Base-by-base conservation (phyloP, 2,113 vertebrate genomes). In the Setophaga petechia region DNA sequence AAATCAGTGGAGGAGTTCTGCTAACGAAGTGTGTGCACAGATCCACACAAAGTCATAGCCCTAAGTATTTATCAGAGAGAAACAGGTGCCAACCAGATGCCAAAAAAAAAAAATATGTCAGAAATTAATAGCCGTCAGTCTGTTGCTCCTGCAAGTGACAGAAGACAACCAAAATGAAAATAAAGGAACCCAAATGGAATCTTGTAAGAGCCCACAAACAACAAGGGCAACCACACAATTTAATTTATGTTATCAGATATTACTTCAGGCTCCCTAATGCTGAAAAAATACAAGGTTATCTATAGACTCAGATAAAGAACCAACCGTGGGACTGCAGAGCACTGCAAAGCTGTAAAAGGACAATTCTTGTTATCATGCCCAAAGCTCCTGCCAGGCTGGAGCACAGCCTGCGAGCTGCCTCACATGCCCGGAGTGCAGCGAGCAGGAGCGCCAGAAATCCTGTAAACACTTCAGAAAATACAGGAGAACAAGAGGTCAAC, bases 391-490 rank as follows among this genome's bases (percentile, higher is more conserved):
- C 41, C 72, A 73, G 41, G 58, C 78, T 69, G 78, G 49, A 89
- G 67, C 39, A 84, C 10, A 68, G 21, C 11, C 51, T 52, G 27
- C 15, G 51, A 1, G 39, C 91, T 84, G 80, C 80, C 17, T 90
- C 82, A 46, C 7, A 2, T 43, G 59, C 79, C 79, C 28, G 57
- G 28, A 2, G 2, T 37, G 49, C 54, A 57, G 77, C 0, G 0
- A 94, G 51, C 49, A 2, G 0, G 49, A 83, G 69, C 6, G 24
- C 69, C 82, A 84, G 51, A 44, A 90, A 69, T 66, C 61, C 90
- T 90, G 43, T 89, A 91, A 91, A 93, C 90, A 77, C 78, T 77
- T 83, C 78, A 88, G 72, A 83, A 95, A 52, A 55, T 33, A 84
- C 1, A 0, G 43, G 16, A 93, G 58, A 84, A 73, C 44, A 73